Evolutionary conservation across 2,888 invertebrate genomes (phyloP).

Genomic region (Metellina segmentata): DNA sequence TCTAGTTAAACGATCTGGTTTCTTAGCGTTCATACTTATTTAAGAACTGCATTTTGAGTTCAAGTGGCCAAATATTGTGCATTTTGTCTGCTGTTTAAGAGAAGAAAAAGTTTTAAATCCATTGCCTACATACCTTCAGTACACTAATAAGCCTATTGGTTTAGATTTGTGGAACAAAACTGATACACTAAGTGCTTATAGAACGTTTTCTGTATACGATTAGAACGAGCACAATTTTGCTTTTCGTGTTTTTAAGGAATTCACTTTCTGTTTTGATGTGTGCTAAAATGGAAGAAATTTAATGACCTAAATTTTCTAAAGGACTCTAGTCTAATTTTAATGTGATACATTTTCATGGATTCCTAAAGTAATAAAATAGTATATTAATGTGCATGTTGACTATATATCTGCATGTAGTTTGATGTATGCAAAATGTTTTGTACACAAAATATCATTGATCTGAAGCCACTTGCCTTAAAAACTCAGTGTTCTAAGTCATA

Average conservation of each 20-base stretch:
- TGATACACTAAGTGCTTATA: constrained; percentile 64
- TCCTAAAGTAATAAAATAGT: constrained; percentile 30
- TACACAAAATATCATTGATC: constrained; percentile 24
- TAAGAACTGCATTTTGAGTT: background rate
- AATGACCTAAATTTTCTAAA: background rate
- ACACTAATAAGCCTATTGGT: constrained; percentile 29
- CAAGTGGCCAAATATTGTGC: constrained; percentile 1
- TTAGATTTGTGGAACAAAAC: constrained; percentile 46
- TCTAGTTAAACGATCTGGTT: background rate
- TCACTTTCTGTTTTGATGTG: constrained; percentile 11
- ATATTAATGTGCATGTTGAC: constrained; percentile 34
- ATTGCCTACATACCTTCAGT: constrained; percentile 12
- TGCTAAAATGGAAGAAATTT: background rate
- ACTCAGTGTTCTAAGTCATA: constrained; percentile 32
- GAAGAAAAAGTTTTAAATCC: background rate
- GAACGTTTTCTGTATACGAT: constrained; percentile 26
- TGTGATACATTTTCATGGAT: constrained; percentile 31
- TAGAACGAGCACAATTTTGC: constrained; percentile 30
- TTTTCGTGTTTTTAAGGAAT: constrained; percentile 24
- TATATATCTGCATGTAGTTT: constrained; percentile 58
- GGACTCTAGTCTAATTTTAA: constrained; percentile 17
- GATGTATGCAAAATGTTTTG: constrained; percentile 53
- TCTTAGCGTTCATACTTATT: background rate
- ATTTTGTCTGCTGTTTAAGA: background rate
- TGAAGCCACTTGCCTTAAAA: constrained; percentile 67